Evolutionary conservation across 2,888 invertebrate genomes (phyloP), one percentile per base, ranked within the genome.

Genomic region (Tiliacea citrago): DNA sequence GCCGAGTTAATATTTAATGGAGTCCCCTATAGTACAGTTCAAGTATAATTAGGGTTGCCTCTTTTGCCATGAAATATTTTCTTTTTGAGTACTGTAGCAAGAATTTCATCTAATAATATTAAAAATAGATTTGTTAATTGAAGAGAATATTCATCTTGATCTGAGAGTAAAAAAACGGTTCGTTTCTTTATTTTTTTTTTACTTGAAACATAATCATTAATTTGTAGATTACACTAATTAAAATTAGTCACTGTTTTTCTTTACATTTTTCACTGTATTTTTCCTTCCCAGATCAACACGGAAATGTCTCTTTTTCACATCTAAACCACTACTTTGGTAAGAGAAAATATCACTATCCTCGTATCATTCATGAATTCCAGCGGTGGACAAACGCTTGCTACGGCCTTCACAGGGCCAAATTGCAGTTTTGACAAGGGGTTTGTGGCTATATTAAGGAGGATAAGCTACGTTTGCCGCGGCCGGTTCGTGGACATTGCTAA

Each of bases 1-100:
- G 75, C 49, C 53, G 57, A 57, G 73, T 90, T 84, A 90, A 90
- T 91, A 91, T 90, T 91, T 89, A 88, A 89, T 83, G 45, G 65
- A 75, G 85, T 86, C 88, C 77, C 79, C 79, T 75, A 65, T 79
- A 72, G 66, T 57, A 70, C 62, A 69, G 77, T 79, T 79, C 72
- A 75, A 62, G 49, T 57, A 71, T 73, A 65, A 78, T 79, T 81
- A 87, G 77, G 87, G 87, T n/a, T 83, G 83, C n/a, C 70, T 16
- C 13, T 47, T 68, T 47, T 16, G 49, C 2, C n/a, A 39, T 12
- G 10, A 21, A 16, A 12, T 3, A 39, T 49, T 45, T 53, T n/a
- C 0, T n/a, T 42, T 51, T 16, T 12, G 13, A 45, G 3, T 21
- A 9, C 2, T 42, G 16, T 45, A 42, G 8, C 12, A 24, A 18